Percentiles rank a stretch among this genome's conserved stretches.
These are phyloP conservation scores for Microcebus lehilahytsara DNA, from an alignment of 2,113 vertebrate genomes.

Conservation along the genomic window DNA sequence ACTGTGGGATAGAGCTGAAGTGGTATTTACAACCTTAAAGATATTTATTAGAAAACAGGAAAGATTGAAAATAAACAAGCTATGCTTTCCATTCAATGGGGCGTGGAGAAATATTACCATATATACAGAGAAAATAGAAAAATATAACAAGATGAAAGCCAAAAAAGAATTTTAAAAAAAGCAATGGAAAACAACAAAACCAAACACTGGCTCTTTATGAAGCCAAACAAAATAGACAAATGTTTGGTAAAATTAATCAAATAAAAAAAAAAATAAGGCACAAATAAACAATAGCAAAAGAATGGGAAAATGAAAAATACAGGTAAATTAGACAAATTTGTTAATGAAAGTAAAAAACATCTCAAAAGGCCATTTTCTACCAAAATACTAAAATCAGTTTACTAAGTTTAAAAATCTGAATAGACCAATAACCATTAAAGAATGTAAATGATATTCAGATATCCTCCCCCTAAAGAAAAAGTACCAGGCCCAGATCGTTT, in stretches of 20 bases:
- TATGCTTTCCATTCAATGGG: not conserved
- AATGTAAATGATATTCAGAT: not conserved
- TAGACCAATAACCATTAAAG: not conserved
- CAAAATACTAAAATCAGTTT: not conserved
- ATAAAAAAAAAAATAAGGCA: not conserved
- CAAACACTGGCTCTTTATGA: not conserved
- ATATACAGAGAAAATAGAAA: not conserved
- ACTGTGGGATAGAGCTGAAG: not conserved
- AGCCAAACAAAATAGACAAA: not conserved
- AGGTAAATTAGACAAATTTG: not conserved
- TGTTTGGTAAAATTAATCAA: not conserved
- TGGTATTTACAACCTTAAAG: not conserved
- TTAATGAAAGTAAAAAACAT: not conserved
- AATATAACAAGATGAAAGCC: not conserved
- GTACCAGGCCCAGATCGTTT: not conserved
- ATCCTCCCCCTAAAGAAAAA: not conserved
- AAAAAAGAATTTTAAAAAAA: not conserved
- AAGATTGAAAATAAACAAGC: not conserved
- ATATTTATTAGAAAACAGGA: not conserved
- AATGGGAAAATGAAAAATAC: not conserved
- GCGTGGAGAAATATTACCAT: not conserved
- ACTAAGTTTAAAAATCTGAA: not conserved
- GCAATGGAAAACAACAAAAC: not conserved
- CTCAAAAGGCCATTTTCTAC: not conserved
- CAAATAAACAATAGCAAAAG: not conserved